Percentiles rank a stretch among this genome's conserved stretches.
These are phyloP conservation scores for Chrysomallon squamiferum DNA, from an alignment of 1,140 invertebrate genomes.

Conservation along the genomic window DNA sequence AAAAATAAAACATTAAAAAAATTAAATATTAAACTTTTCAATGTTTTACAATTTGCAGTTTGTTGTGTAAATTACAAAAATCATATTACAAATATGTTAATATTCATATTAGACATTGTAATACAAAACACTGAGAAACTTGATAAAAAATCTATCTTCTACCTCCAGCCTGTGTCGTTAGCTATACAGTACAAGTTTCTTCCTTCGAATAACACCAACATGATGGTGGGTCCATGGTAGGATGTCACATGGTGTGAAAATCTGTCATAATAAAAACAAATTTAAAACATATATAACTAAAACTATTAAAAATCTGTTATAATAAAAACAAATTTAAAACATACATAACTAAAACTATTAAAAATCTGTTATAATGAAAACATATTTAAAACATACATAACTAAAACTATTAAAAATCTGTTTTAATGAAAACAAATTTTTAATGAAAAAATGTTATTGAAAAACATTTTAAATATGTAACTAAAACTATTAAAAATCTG, in stretches of 20 bases:
- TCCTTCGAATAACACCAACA: conserved; percentile 75
- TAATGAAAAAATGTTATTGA: background rate
- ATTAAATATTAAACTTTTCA: too few species aligned
- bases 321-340: background rate
- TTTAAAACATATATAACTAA: conserved; percentile 2
- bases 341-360: conserved; percentile 43
- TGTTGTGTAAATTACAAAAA: too few species aligned
- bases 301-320: conserved; percentile 69
- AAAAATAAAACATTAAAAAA: too few species aligned
- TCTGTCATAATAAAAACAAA: conserved; percentile 60
- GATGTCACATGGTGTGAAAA: conserved; percentile 84
- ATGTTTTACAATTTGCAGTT: too few species aligned
- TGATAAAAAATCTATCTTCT: too few species aligned
- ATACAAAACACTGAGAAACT: too few species aligned
- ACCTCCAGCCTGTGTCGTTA: conserved; percentile 82
- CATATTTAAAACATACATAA: background rate
- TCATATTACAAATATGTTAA: too few species aligned
- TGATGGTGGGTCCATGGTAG: conserved; percentile 83
- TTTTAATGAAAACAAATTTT: background rate
- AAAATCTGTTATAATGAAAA: conserved; percentile 67
- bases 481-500: background rate
- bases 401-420: conserved; percentile 69
- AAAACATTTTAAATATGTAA: too few species aligned
- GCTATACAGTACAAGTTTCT: conserved; percentile 79
- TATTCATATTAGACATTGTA: too few species aligned